Conservation (phyloP, 2,888 invertebrate species). For the Hesperia comma region DNA sequence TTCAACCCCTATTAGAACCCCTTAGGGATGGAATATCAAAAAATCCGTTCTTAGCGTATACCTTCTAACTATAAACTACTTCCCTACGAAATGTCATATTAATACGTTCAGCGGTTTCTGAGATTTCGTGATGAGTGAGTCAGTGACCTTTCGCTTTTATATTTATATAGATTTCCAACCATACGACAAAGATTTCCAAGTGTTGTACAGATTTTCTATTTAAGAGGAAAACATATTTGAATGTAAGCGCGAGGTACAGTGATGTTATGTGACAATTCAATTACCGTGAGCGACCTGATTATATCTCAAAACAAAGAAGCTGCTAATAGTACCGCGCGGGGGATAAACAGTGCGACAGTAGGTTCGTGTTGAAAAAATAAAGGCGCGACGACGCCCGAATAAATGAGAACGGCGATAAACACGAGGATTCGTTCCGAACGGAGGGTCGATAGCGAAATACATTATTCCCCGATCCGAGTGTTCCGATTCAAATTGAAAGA, state of each 20-base stretch:
- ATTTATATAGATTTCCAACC: too few species aligned
- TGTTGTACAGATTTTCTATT: not conserved
- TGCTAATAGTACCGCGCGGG: conserved; percentile 74
- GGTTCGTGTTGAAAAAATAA: conserved; percentile 81
- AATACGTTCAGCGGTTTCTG: too few species aligned
- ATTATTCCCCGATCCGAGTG: conserved; percentile 84
- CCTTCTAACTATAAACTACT: too few species aligned
- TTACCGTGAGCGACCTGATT: conserved; percentile 72
- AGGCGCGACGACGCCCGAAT: conserved; percentile 82
- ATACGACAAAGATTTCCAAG: too few species aligned
- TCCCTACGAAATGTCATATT: too few species aligned
- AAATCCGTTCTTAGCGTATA: too few species aligned
- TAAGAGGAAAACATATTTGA: conserved; percentile 13
- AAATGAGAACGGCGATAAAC: conserved; percentile 83
- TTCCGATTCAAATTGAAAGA: conserved; percentile 85
- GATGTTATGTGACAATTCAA: conserved; percentile 70
- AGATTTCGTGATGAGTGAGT: too few species aligned
- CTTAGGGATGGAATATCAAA: too few species aligned
- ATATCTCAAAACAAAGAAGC: conserved; percentile 76
- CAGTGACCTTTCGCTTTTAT: too few species aligned
- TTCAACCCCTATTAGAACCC: too few species aligned
- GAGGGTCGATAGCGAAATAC: conserved; percentile 84
- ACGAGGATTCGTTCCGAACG: conserved; percentile 79
- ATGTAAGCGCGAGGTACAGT: conserved; percentile 42
- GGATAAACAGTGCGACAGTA: conserved; percentile 77